Evolutionary conservation across 2,888 invertebrate genomes (phyloP).

Genomic region (Escarpia spicata): DNA sequence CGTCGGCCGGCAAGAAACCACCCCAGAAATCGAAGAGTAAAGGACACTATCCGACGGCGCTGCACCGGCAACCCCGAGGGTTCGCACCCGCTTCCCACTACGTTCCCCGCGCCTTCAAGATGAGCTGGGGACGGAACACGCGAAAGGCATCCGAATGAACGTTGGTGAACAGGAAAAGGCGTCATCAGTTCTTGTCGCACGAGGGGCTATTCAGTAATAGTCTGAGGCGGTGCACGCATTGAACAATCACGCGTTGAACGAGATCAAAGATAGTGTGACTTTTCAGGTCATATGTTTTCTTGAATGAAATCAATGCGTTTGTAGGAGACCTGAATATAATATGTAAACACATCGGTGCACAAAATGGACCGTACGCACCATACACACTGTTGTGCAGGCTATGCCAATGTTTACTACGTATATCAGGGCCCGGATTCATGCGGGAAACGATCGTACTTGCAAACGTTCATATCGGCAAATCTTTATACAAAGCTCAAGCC

Average conservation of each 20-base stretch:
- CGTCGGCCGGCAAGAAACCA: neutral
- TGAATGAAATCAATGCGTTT: neutral
- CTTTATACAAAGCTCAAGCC: neutral
- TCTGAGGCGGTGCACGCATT: neutral
- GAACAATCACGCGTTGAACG: no score
- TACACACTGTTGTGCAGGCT: neutral
- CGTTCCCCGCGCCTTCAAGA: slow-evolving; percentile 34
- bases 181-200: neutral
- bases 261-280: neutral
- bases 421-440: neutral
- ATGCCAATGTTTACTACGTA: neutral
- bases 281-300: neutral
- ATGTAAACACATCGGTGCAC: neutral
- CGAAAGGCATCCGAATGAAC: neutral
- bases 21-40: slow-evolving; percentile 13
- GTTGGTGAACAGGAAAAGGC: neutral
- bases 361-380: neutral
- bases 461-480: neutral
- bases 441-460: neutral
- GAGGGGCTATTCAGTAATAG: neutral
- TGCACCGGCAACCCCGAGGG: slow-evolving; percentile 38
- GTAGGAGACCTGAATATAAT: neutral
- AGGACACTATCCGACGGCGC: slow-evolving; percentile 28
- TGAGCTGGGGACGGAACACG: slow-evolving; percentile 36
- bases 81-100: slow-evolving; percentile 42